phyloP scores from a whole-genome alignment of 2,113 vertebrate genomes.

The Anoplopoma fimbria region DNA sequence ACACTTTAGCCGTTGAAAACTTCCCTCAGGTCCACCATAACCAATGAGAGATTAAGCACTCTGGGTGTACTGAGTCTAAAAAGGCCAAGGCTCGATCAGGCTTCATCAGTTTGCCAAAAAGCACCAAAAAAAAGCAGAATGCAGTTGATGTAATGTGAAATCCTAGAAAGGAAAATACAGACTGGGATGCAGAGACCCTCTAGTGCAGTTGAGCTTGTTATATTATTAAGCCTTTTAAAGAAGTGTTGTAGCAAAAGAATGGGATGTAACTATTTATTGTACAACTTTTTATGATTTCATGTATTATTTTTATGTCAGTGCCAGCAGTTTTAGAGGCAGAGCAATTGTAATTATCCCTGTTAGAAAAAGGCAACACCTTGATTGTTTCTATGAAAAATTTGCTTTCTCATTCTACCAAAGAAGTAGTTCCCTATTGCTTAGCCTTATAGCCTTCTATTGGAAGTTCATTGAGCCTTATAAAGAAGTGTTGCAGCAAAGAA shows the following conservation, averaged over 20 bases:
- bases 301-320: background rate
- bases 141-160: background rate
- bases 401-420: background rate
- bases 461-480: background rate
- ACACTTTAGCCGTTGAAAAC: background rate
- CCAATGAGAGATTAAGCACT: background rate
- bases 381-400: background rate
- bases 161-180: background rate
- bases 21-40: background rate
- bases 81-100: too few species aligned
- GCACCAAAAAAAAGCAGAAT: background rate
- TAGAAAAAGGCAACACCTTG: background rate
- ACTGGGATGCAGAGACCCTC: background rate
- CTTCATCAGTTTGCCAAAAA: background rate
- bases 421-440: background rate
- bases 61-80: too few species aligned
- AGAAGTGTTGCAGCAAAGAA: background rate
- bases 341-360: background rate
- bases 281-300: background rate
- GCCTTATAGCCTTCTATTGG: too few species aligned
- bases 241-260: too few species aligned
- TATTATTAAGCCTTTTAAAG: too few species aligned
- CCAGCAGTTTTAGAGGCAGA: background rate
- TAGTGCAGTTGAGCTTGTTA: background rate
- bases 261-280: background rate